phyloP scores from a whole-genome alignment of 2,113 vertebrate species.

The Tringa solitaria region DNA sequence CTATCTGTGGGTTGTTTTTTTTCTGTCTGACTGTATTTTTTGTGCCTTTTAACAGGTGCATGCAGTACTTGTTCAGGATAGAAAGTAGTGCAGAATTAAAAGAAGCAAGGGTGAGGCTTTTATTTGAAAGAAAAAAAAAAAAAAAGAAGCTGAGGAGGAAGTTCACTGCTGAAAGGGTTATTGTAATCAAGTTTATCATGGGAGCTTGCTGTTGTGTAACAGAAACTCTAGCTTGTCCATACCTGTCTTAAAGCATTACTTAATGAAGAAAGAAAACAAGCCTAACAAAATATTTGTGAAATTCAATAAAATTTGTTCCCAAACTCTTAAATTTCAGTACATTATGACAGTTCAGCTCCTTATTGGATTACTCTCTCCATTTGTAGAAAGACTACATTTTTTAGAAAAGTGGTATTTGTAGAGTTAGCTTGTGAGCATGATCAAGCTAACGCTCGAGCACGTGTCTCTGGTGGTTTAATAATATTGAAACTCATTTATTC shows the following conservation, averaged over 20 bases:
- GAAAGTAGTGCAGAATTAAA: conserved; percentile 55
- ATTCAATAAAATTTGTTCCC: conserved; percentile 70
- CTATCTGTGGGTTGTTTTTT: not conserved
- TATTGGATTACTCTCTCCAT: not conserved
- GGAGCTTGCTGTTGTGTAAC: conserved; percentile 80
- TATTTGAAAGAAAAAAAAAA: conserved; percentile 29
- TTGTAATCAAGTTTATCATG: conserved; percentile 77
- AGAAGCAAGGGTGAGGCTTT: conserved; percentile 73
- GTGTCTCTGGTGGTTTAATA: not conserved
- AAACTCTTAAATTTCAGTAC: conserved; percentile 3
- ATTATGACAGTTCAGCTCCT: not conserved
- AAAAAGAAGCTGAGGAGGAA: conserved; percentile 72
- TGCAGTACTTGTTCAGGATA: conserved; percentile 1
- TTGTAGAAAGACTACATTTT: not conserved
- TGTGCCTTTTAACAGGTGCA: conserved; percentile 55
- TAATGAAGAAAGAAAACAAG: conserved; percentile 76
- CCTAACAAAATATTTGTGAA: conserved; percentile 70
- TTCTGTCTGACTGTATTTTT: not conserved
- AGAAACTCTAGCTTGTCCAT: conserved; percentile 82
- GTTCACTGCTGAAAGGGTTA: conserved; percentile 74
- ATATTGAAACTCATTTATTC: conserved; percentile 26
- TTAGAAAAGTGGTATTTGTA: not conserved
- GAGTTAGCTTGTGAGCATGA: not conserved
- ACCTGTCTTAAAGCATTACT: conserved; percentile 77
- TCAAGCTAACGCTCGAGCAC: not conserved